Conservation (phyloP, 2,113 vertebrate genomes). For the Passer domesticus region DNA sequence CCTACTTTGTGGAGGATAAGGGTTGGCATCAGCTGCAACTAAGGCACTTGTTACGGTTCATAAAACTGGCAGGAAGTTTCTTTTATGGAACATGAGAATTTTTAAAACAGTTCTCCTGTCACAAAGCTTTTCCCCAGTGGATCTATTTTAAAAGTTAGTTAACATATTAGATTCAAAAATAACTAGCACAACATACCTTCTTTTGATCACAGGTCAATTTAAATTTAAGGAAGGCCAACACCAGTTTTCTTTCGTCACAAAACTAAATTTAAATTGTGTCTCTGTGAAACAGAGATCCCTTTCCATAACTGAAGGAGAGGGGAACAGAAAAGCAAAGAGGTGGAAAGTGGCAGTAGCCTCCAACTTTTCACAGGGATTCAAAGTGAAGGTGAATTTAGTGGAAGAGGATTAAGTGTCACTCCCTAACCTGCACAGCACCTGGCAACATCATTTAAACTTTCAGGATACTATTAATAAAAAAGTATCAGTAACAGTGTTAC, state of each 20-base stretch:
- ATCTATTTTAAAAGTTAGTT: neutral
- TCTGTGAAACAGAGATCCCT: neutral
- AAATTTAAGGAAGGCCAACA: neutral
- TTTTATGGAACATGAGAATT: neutral
- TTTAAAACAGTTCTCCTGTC: neutral
- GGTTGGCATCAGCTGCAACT: conserved; percentile 59
- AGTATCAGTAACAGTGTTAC: neutral
- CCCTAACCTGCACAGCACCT: neutral
- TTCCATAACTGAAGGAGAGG: neutral
- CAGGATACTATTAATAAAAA: neutral
- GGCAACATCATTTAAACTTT: neutral
- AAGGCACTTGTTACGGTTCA: conserved; percentile 61
- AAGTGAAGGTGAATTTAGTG: neutral
- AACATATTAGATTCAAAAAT: neutral
- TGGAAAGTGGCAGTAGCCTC: neutral
- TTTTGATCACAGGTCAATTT: neutral
- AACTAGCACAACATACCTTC: neutral
- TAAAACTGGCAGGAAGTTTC: conserved; percentile 50
- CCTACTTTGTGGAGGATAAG: conserved; percentile 50
- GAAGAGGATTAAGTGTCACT: neutral
- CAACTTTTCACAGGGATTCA: neutral
- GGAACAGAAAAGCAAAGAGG: neutral
- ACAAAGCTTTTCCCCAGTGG: neutral
- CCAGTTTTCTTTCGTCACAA: neutral
- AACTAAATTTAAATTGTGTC: neutral